phyloP scores from a whole-genome alignment of 2,888 invertebrate species.

The Chrysotoxum bicinctum region DNA sequence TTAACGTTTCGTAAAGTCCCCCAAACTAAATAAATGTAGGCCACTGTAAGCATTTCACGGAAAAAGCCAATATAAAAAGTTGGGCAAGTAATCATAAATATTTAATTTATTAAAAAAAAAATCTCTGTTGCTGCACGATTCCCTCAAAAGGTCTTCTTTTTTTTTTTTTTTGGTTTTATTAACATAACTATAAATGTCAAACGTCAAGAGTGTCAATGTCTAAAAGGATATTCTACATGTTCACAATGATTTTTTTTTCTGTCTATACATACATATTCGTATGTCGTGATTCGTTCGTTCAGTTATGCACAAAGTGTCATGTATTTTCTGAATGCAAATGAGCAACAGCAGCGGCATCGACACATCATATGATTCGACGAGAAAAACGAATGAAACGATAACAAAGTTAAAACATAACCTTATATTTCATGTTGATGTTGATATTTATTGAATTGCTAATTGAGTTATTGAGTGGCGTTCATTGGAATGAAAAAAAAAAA shows the following conservation, averaged over 20 bases:
- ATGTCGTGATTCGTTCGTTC: conserved; percentile 21
- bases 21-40: background rate
- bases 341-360: conserved; percentile 17
- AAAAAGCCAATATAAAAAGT: background rate
- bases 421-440: conserved; percentile 38
- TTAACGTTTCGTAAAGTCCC: too few species aligned
- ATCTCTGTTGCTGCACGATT: background rate
- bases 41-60: background rate
- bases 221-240: conserved; percentile 29
- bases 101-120: conserved; percentile 2
- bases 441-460: conserved; percentile 53
- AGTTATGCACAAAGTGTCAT: conserved; percentile 24
- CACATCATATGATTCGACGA: conserved; percentile 9
- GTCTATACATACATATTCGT: background rate
- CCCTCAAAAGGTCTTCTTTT: background rate
- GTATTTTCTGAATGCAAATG: conserved; percentile 50
- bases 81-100: background rate
- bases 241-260: background rate
- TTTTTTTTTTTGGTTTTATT: too few species aligned
- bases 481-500: conserved; percentile 4
- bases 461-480: conserved; percentile 38
- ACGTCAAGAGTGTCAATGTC: conserved; percentile 33
- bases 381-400: conserved; percentile 22
- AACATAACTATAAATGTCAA: conserved; percentile 43
- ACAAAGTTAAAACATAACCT: conserved; percentile 46